Base-by-base conservation (phyloP, 2,113 vertebrate genomes). In the Clarias magur region DNA sequence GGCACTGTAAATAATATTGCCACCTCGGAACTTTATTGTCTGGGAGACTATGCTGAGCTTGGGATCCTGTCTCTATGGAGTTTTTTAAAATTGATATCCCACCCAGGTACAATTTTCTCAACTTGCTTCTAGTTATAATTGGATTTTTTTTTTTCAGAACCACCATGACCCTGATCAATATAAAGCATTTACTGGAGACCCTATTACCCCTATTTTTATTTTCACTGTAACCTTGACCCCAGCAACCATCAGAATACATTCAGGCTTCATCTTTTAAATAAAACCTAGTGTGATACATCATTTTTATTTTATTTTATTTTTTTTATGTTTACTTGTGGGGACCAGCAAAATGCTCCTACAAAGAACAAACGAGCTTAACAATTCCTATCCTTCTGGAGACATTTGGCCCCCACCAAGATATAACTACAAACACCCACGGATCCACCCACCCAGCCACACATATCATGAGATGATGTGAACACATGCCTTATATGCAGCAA, bases 381-480 rank as follows among this genome's bases (percentile, higher is more conserved):
- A 70, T 70, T 16, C 16, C 15, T 70, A 70, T 70, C 16, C 65
- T 30, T 30, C n/a, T 68, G 13, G 4, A 30, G 6, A 38, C 72
- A 48, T 48, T 75, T 75, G 72, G 38, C 0, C 38, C 2, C 38
- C 38, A 48, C 3, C 21, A 75, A 23, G 72, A 48, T 75, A 75
- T 42, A 75, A 75, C 42, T 75, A 48, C 38, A 75, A 12, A 0
- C 15, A 5, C 16, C 23, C 23, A 25, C 23, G 8, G 8, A 57
- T 12, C 4, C 65, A 73, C 68, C 19, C 17, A 38, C 79, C 8
- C 57, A 80, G 27, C 12, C 56, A 60, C 27, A 80, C 27, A 38
- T 4, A 56, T 17, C 60, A 30, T 54, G 30, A 85, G 68, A 72
- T 83, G 65, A 76, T 82, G 80, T 83, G 80, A 79, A 63, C 38